A percentile compares a stretch with the other conserved stretches of the same genome.
Conservation (phyloP, 2,888 invertebrate genomes). For the Ernsta delagoae region DNA sequence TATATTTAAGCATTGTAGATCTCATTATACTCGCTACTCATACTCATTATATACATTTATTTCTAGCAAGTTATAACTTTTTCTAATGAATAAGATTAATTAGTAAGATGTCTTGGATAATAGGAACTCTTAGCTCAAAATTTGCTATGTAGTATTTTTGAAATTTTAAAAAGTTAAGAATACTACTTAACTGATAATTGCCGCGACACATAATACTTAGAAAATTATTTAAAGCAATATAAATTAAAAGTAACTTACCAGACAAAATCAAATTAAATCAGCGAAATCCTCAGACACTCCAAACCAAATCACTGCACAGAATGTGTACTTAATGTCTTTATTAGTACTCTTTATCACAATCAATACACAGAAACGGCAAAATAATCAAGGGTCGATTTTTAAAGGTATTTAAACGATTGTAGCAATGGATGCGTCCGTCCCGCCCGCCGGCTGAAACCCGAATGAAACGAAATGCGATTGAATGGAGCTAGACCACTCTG, state of each 20-base stretch:
- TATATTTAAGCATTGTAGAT: no score
- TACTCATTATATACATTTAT: no score
- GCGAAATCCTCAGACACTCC: slow-evolving; percentile 6
- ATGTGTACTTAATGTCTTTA: slow-evolving; percentile 1
- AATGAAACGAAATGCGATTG: slow-evolving; percentile 41
- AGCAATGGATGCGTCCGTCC: neutral
- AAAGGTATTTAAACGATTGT: neutral
- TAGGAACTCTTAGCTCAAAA: no score
- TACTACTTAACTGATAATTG: no score
- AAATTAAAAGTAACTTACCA: neutral
- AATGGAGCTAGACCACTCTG: slow-evolving; percentile 31
- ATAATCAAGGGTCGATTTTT: slow-evolving; percentile 6
- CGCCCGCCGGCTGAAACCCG: slow-evolving; percentile 24
- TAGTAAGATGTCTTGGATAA: no score
- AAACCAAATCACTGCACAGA: slow-evolving; percentile 13
- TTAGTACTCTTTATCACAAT: neutral
- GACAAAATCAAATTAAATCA: neutral
- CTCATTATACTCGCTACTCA: no score
- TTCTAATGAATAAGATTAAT: no score
- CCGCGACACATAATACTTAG: no score
- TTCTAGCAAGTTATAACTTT: no score
- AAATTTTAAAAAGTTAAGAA: no score
- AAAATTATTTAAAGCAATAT: neutral
- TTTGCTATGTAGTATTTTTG: no score
- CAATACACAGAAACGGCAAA: slow-evolving; percentile 1